A percentile compares a stretch with the other conserved stretches of the same genome.
Conservation (phyloP, 35 echinoderm and acorn worm genomes). For the Ophiothrix spiculata region DNA sequence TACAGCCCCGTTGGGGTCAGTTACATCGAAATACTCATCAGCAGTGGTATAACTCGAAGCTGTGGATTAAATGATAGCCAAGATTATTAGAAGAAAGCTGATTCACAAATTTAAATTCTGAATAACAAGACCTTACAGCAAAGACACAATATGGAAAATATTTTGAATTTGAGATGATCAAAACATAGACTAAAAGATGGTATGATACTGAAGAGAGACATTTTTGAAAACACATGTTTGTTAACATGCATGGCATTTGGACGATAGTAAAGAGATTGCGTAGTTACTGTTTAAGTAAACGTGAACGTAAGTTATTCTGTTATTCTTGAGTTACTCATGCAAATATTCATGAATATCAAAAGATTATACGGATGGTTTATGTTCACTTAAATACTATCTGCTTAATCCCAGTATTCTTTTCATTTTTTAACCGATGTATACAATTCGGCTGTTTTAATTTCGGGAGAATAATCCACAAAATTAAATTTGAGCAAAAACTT, state of each 20-base stretch:
- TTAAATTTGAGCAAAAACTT: neutral
- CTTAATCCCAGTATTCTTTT: neutral
- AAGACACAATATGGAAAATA: too few relatives aligned
- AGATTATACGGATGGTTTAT: neutral
- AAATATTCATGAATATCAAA: neutral
- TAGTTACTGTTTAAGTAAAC: too few relatives aligned
- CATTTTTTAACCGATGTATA: neutral
- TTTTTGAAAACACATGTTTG: neutral
- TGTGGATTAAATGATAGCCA: too few relatives aligned
- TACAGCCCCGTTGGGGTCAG: conserved; percentile 39
- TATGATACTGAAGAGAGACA: neutral
- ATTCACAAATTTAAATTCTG: neutral
- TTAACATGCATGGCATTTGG: too few relatives aligned
- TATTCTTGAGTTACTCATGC: neutral
- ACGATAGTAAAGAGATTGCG: too few relatives aligned
- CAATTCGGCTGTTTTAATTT: neutral
- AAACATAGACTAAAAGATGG: neutral
- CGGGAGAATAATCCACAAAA: neutral
- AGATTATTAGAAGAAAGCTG: neutral
- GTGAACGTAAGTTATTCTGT: too few relatives aligned
- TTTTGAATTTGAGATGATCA: neutral
- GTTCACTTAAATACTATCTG: neutral
- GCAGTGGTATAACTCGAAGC: conserved; percentile 49
- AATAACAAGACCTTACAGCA: too few relatives aligned
- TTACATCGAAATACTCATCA: conserved; percentile 73